Evolutionary conservation across 2,888 invertebrate species (phyloP).

Genomic region (Drosophila birchii): DNA sequence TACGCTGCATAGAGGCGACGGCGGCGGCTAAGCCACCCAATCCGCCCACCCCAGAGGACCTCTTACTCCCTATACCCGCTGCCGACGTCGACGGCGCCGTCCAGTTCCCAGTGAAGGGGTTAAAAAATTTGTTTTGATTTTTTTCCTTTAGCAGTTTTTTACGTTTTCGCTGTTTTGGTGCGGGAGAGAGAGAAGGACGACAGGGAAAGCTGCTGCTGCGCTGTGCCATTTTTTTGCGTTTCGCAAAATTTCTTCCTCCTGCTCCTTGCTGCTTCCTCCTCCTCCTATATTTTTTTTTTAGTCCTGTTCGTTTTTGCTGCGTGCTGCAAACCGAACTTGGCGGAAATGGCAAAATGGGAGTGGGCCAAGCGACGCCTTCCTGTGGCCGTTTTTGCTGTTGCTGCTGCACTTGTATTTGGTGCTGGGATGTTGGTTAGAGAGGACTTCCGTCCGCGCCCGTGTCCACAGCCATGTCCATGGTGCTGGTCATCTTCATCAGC

Average conservation of each 20-base stretch:
- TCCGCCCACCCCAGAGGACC: slow-evolving; percentile 6
- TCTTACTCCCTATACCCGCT: background rate
- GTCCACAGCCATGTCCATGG: slow-evolving; percentile 56
- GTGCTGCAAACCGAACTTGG: slow-evolving; percentile 68
- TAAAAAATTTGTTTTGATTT: slow-evolving; percentile 80
- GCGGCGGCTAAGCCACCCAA: slow-evolving; percentile 57
- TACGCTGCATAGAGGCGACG: slow-evolving; percentile 65
- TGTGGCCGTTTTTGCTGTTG: slow-evolving; percentile 50
- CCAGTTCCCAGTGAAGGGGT: slow-evolving; percentile 67
- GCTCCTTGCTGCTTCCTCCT: slow-evolving; percentile 3
- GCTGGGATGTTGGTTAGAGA: slow-evolving; percentile 76
- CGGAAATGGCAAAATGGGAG: slow-evolving; percentile 49
- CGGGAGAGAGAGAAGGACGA: slow-evolving; percentile 17
- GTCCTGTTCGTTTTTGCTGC: slow-evolving; percentile 73
- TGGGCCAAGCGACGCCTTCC: slow-evolving; percentile 68
- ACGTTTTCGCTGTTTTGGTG: slow-evolving; percentile 65
- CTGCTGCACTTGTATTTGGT: slow-evolving; percentile 49
- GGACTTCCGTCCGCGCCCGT: slow-evolving; percentile 74
- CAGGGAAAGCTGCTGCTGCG: slow-evolving; percentile 62
- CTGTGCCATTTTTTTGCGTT: slow-evolving; percentile 61
- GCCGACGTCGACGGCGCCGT: slow-evolving; percentile 57
- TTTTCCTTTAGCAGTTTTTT: slow-evolving; percentile 65
- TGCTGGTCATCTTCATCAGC: slow-evolving; percentile 80
- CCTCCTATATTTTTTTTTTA: slow-evolving; percentile 42
- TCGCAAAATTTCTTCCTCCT: slow-evolving; percentile 47